phyloP scores from a whole-genome alignment of 2,113 vertebrate species.

The Lipotes vexillifer region DNA sequence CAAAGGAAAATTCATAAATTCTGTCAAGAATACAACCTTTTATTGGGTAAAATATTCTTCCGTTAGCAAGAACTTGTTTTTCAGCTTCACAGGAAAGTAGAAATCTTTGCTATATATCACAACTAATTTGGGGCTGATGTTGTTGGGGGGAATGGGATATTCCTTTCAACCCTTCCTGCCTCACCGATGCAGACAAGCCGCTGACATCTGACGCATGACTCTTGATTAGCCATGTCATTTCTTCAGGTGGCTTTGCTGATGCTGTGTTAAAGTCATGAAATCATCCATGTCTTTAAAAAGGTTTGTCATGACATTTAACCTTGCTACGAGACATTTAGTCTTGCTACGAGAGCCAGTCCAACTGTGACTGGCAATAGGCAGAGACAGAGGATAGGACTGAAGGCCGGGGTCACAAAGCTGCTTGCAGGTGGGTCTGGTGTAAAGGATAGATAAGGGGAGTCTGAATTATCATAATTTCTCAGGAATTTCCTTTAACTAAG shows the following conservation, averaged over 20 bases:
- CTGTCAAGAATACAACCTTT: not conserved
- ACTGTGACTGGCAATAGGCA: not conserved
- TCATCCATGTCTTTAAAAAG: slow-evolving; percentile 29
- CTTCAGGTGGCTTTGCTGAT: slow-evolving; percentile 5
- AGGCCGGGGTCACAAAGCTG: not conserved
- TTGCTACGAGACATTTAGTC: no score
- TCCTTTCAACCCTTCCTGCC: not conserved
- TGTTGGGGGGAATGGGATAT: not conserved
- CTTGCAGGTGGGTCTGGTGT: not conserved
- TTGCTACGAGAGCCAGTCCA: not conserved
- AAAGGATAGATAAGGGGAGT: not conserved
- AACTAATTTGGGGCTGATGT: not conserved
- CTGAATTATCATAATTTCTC: not conserved
- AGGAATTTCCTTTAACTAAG: not conserved
- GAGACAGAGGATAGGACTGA: not conserved
- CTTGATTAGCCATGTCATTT: not conserved
- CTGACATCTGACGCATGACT: not conserved
- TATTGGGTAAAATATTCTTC: not conserved
- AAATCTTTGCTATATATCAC: not conserved
- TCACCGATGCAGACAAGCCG: not conserved
- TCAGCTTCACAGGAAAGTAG: not conserved
- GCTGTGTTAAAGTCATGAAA: not conserved
- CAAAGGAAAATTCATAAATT: not conserved
- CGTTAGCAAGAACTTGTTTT: not conserved
- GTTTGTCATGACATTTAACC: slow-evolving; percentile 11